Conservation (phyloP, 92 coral and sea anemone species). For the Montipora capitata region DNA sequence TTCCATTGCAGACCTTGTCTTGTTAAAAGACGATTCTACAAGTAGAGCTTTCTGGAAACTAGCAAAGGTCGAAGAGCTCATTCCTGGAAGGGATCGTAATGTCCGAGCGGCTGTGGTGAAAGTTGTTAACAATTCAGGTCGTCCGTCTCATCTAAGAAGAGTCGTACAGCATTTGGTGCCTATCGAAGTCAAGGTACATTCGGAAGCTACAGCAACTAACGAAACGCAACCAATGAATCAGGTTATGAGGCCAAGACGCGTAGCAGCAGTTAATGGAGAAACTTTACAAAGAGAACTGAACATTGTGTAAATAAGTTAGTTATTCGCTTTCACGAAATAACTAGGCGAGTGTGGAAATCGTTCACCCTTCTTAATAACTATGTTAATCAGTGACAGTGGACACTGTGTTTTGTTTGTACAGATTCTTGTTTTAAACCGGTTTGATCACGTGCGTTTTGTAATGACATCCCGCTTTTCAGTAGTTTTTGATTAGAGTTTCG, state of each 20-base stretch:
- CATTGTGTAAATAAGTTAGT: conserved; percentile 23
- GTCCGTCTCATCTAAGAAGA: conserved; percentile 26
- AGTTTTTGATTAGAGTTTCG: too few species aligned
- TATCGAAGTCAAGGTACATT: conserved; percentile 41
- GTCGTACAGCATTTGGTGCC: conserved; percentile 60
- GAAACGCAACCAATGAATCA: conserved; percentile 10
- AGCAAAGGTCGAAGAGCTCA: conserved; percentile 60
- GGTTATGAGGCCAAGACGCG: conserved; percentile 49
- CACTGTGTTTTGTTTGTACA: not conserved
- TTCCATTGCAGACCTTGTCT: conserved; percentile 57
- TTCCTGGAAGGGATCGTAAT: conserved; percentile 38
- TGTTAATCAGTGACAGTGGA: not conserved
- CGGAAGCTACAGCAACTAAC: not conserved
- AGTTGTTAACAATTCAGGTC: not conserved
- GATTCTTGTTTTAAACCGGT: too few species aligned
- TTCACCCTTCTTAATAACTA: too few species aligned
- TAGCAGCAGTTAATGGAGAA: conserved; percentile 54
- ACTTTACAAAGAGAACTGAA: conserved; percentile 36
- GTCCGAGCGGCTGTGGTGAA: conserved; percentile 58
- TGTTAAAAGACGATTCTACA: conserved; percentile 49
- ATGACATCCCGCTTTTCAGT: too few species aligned
- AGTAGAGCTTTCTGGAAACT: conserved; percentile 63
- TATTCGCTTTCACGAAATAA: conserved; percentile 17
- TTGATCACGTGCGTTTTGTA: too few species aligned
- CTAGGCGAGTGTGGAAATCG: conserved; percentile 13